phyloP scores from a whole-genome alignment of 2,888 invertebrate genomes.

The Theodoxus fluviatilis region DNA sequence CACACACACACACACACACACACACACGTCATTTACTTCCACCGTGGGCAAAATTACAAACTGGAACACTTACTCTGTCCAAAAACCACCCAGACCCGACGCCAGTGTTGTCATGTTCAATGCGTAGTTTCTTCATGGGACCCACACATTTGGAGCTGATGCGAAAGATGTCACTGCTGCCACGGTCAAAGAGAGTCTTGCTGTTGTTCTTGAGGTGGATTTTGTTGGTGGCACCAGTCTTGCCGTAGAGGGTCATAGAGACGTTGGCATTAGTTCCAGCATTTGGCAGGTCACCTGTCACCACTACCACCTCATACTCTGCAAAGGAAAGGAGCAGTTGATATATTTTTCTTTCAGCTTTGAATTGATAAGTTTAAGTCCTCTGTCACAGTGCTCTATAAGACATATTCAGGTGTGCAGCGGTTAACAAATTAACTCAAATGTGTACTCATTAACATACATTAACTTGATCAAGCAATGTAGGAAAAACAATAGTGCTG shows the following conservation, averaged over 20 bases:
- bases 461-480: too few species aligned
- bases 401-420: too few species aligned
- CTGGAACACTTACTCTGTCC: conserved; percentile 55
- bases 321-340: conserved; percentile 29
- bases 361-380: too few species aligned
- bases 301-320: conserved; percentile 64
- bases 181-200: conserved; percentile 47
- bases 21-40: background rate
- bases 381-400: too few species aligned
- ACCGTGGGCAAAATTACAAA: background rate
- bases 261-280: conserved; percentile 65
- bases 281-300: conserved; percentile 59
- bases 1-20: conserved; percentile 14
- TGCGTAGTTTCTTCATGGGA: conserved; percentile 59
- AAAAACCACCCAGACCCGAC: conserved; percentile 64
- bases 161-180: conserved; percentile 57
- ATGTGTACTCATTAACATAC: too few species aligned
- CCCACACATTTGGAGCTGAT: conserved; percentile 62
- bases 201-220: conserved; percentile 52
- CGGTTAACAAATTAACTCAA: too few species aligned
- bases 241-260: conserved; percentile 61
- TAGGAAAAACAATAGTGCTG: too few species aligned
- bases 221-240: conserved; percentile 59
- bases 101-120: conserved; percentile 65
- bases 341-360: too few species aligned